Evolutionary conservation across 2,113 vertebrate species (phyloP).

Genomic region (Tetrao urogallus): DNA sequence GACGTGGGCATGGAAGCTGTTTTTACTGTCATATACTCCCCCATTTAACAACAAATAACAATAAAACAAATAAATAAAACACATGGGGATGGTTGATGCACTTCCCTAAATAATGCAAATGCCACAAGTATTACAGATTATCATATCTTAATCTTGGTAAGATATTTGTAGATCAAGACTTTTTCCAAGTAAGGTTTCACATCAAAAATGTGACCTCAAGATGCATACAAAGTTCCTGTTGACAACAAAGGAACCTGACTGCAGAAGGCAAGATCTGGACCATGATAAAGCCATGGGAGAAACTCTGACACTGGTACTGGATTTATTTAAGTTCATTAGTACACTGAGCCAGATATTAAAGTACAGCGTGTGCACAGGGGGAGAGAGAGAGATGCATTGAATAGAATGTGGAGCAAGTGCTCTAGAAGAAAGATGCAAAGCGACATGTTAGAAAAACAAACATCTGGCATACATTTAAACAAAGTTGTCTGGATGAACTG

Average conservation of each 20-base stretch:
- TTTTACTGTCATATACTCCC: not conserved
- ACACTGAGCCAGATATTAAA: not conserved
- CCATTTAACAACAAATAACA: not conserved
- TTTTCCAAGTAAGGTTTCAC: not conserved
- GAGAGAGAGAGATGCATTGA: not conserved
- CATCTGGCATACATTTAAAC: constrained; percentile 4
- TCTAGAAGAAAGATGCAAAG: constrained; percentile 12
- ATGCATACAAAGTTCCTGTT: rapidly evolving
- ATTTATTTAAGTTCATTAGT: not conserved
- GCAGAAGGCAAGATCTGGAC: not conserved
- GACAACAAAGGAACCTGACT: not conserved
- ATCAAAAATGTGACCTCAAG: not conserved
- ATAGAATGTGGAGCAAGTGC: not conserved
- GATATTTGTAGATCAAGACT: not conserved
- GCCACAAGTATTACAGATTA: not conserved
- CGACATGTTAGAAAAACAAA: constrained; percentile 15
- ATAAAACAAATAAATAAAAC: not conserved
- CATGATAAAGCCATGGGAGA: not conserved
- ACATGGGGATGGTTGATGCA: not conserved
- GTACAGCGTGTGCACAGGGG: rapidly evolving
- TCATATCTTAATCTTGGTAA: not conserved
- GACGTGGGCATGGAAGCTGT: not conserved
- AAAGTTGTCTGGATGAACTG: not conserved
- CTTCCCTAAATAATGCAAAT: not conserved
- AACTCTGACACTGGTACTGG: not conserved